Percentiles rank a stretch among this genome's conserved stretches.
These are phyloP conservation scores for Hesperophylax magnus DNA, from an alignment of 1,140 invertebrate genomes.

Conservation along the genomic window DNA sequence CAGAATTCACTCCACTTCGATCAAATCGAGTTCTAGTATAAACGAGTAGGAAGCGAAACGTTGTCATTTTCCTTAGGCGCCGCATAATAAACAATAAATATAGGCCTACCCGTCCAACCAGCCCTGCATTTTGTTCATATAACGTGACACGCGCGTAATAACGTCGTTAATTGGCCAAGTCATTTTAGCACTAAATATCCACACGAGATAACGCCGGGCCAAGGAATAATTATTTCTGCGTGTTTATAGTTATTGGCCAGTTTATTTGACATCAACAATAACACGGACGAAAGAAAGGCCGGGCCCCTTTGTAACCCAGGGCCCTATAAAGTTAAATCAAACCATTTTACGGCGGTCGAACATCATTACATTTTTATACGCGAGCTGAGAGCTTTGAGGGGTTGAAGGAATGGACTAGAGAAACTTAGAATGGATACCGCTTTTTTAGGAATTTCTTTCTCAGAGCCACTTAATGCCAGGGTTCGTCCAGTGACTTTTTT, in stretches of 20 bases:
- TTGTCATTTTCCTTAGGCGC: too few species aligned
- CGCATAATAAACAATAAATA: too few species aligned
- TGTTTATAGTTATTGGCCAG: slow-evolving; percentile 54
- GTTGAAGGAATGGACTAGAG: too few species aligned
- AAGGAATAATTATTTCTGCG: slow-evolving; percentile 54
- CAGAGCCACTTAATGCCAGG: too few species aligned
- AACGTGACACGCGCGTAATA: slow-evolving; percentile 29
- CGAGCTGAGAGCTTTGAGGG: too few species aligned
- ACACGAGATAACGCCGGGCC: slow-evolving; percentile 34
- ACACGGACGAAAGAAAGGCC: slow-evolving; percentile 24
- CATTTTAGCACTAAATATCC: slow-evolving; percentile 31
- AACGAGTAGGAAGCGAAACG: too few species aligned
- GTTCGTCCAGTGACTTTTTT: too few species aligned
- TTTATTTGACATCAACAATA: slow-evolving; percentile 54
- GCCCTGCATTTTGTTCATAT: not conserved
- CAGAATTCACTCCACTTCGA: too few species aligned
- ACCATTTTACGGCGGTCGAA: slow-evolving; percentile 43
- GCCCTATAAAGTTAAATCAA: slow-evolving; percentile 55
- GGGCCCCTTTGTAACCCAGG: slow-evolving; percentile 38
- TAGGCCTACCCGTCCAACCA: too few species aligned
- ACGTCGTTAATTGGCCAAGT: slow-evolving; percentile 28
- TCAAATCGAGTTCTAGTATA: too few species aligned
- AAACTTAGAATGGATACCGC: too few species aligned
- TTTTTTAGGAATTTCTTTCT: too few species aligned
- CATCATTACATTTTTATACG: slow-evolving; percentile 27